Conservation (phyloP, 1,140 invertebrate genomes). For the Mercenaria mercenaria region DNA sequence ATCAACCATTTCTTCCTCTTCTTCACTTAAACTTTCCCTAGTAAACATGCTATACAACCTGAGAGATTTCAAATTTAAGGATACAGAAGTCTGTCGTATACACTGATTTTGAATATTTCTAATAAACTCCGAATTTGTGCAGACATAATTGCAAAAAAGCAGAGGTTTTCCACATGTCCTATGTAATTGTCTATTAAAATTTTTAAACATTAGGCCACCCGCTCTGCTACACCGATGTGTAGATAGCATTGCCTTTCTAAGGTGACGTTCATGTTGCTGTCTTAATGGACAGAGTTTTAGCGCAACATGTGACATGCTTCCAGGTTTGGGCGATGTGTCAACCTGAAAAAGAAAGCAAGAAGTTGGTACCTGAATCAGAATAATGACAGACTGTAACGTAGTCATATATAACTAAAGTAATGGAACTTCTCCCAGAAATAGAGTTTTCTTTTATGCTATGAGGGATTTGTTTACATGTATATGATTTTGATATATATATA, state of each 20-base stretch:
- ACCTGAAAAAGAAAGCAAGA: background rate
- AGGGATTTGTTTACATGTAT: no score
- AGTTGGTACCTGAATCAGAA: no score
- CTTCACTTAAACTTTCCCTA: constrained; percentile 9
- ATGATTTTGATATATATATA: no score
- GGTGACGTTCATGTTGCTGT: background rate
- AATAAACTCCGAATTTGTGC: background rate
- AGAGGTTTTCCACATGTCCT: background rate
- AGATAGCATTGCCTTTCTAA: background rate
- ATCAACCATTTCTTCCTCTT: constrained; percentile 53
- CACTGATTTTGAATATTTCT: background rate
- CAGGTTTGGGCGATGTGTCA: background rate
- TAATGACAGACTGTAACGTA: no score
- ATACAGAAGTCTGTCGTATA: background rate
- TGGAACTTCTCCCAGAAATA: no score
- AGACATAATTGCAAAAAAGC: background rate
- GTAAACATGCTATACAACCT: constrained; percentile 10
- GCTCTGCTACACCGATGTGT: background rate
- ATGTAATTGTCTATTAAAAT: background rate
- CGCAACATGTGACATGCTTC: background rate
- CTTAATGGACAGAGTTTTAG: background rate
- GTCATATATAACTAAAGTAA: no score
- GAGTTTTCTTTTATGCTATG: no score
- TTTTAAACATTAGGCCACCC: background rate
- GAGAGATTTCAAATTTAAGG: background rate